Evolutionary conservation across 2,797 vertebrate species (phyloP).

Genomic region (Pangasius mekongensis): DNA sequence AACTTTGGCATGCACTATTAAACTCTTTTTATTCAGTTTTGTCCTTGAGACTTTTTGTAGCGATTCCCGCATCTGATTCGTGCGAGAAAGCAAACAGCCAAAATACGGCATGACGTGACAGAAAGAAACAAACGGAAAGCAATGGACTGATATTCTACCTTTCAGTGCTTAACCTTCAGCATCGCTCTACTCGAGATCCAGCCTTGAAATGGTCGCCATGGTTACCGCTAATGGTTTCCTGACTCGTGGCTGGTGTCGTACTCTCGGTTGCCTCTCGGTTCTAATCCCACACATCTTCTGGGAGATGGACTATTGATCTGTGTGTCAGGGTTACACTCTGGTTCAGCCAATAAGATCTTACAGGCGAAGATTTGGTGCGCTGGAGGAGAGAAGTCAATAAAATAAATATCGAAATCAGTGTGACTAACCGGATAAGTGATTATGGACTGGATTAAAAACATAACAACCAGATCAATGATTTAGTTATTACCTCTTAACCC

Average conservation of each 20-base stretch:
- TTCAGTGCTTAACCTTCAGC: constrained; percentile 11
- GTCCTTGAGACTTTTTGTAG: background rate
- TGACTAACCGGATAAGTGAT: constrained; percentile 22
- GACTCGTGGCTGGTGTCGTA: constrained; percentile 12
- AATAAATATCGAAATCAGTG: constrained; percentile 29
- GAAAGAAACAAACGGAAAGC: background rate
- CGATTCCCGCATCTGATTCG: background rate
- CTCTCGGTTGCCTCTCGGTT: constrained; percentile 6
- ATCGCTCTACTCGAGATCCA: constrained; percentile 20
- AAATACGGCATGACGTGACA: background rate
- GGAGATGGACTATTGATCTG: constrained; percentile 47
- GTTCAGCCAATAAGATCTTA: constrained; percentile 23
- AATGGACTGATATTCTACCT: background rate
- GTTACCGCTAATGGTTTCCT: constrained; percentile 50
- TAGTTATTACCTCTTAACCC: background rate
- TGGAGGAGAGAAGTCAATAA: constrained; percentile 2
- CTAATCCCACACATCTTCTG: constrained; percentile 42
- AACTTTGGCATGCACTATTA: background rate
- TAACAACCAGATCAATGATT: background rate
- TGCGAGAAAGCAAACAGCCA: background rate
- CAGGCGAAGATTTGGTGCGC: background rate
- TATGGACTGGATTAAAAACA: background rate
- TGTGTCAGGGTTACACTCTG: constrained; percentile 16
- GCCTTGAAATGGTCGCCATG: constrained; percentile 38
- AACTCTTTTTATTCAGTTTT: background rate